A percentile compares a stretch with the other conserved stretches of the same genome.
These are phyloP conservation scores for Chrysotoxum bicinctum DNA, from an alignment of 2,888 invertebrate species.

Conservation along the genomic window DNA sequence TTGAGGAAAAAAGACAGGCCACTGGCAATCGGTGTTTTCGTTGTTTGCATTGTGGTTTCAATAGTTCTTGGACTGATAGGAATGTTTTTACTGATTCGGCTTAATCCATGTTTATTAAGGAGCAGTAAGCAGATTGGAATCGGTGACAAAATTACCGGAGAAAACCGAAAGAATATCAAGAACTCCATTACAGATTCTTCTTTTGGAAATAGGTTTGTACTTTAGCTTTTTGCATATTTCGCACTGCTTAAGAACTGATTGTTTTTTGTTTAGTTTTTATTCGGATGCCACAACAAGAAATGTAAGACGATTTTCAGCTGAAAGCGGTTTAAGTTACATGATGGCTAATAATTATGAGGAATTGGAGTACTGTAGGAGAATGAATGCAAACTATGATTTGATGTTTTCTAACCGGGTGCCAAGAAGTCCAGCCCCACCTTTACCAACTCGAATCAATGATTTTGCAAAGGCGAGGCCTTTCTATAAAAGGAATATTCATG, in stretches of 20 bases:
- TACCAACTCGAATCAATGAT: slow-evolving; percentile 28
- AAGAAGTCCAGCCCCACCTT: slow-evolving; percentile 53
- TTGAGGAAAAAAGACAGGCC: slow-evolving; percentile 60
- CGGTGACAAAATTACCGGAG: slow-evolving; percentile 46
- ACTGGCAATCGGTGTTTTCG: slow-evolving; percentile 69
- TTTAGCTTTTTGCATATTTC: no score
- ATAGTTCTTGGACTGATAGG: slow-evolving; percentile 73
- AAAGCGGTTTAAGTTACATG: slow-evolving; percentile 57
- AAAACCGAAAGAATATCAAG: slow-evolving; percentile 45
- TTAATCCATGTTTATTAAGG: slow-evolving; percentile 74
- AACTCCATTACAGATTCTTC: background rate
- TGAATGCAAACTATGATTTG: slow-evolving; percentile 37
- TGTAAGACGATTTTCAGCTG: slow-evolving; percentile 45
- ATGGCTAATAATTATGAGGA: slow-evolving; percentile 63
- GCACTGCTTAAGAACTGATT: no score
- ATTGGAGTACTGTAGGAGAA: slow-evolving; percentile 46
- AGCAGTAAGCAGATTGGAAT: slow-evolving; percentile 73
- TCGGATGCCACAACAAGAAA: slow-evolving; percentile 1
- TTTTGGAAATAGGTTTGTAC: slow-evolving; percentile 20
- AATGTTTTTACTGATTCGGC: slow-evolving; percentile 72
- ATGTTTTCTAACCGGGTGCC: slow-evolving; percentile 53
- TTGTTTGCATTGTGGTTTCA: slow-evolving; percentile 70
- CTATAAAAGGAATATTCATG: background rate
- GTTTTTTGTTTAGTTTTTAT: slow-evolving; percentile 6
- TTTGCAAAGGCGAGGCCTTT: background rate